A percentile compares a stretch with the other conserved stretches of the same genome.
phyloP scores from a whole-genome alignment of 2,888 invertebrate genomes.

The Lithophane ornitopus region DNA sequence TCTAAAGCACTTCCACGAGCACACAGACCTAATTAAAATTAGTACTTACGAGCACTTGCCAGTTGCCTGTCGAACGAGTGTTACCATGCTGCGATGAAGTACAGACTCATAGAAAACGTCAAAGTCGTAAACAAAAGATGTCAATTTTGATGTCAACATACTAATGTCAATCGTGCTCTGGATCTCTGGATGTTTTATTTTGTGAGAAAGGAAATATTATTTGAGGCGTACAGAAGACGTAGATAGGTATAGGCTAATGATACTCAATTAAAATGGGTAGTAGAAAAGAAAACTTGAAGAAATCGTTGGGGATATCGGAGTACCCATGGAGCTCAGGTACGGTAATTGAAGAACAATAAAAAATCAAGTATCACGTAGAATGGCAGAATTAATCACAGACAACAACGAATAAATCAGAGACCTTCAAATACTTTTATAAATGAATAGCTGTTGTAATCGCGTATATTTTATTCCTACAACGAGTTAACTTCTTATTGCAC shows the following conservation, averaged over 20 bases:
- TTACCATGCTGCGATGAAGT: background rate
- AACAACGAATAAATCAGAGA: conserved; percentile 5
- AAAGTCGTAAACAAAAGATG: background rate
- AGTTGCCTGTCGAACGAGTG: background rate
- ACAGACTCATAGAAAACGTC: background rate
- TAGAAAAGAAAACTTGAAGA: conserved; percentile 78
- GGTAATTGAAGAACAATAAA: conserved; percentile 35
- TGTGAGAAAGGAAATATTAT: conserved; percentile 28
- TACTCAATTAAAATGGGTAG: conserved; percentile 71
- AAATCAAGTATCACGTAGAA: conserved; percentile 1
- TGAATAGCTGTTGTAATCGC: background rate
- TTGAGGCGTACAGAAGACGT: conserved; percentile 18
- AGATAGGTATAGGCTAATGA: background rate
- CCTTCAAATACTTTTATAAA: conserved; percentile 31
- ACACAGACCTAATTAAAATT: too few species aligned
- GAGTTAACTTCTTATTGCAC: conserved; percentile 4
- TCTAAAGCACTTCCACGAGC: background rate
- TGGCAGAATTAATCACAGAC: background rate
- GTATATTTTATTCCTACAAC: background rate
- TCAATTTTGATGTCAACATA: background rate
- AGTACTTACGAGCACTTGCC: background rate
- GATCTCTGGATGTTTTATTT: conserved; percentile 19
- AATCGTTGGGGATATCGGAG: conserved; percentile 78
- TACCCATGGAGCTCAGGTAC: conserved; percentile 86
- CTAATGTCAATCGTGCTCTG: conserved; percentile 16